Evolutionary conservation across 2,888 invertebrate species (phyloP).

Genomic region (Sericinus montela): DNA sequence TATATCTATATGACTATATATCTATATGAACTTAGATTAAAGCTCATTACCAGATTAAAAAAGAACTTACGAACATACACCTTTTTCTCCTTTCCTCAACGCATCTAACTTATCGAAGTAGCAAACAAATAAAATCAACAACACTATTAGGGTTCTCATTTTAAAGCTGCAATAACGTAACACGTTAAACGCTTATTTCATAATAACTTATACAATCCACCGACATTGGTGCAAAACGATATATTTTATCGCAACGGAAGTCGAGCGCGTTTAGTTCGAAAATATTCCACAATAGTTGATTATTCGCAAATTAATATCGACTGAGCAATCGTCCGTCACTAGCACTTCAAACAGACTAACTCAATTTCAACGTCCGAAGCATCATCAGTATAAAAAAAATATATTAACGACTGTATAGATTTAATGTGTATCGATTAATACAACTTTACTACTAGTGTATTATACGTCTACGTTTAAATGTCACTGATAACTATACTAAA

Average conservation of each 20-base stretch:
- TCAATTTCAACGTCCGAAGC: not conserved
- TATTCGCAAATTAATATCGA: constrained; percentile 3
- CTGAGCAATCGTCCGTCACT: constrained; percentile 1
- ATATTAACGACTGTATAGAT: constrained; percentile 9
- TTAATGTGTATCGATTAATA: not conserved
- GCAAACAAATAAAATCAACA: constrained; percentile 6
- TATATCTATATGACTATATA: no score
- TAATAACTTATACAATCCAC: constrained; percentile 12
- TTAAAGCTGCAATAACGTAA: not conserved
- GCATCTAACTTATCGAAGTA: not conserved
- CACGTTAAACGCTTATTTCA: not conserved
- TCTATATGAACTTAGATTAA: no score
- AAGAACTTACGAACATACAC: constrained; percentile 8
- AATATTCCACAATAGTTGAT: constrained; percentile 11
- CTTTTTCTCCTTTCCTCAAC: not conserved
- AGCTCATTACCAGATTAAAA: no score
- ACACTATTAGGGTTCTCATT: not conserved
- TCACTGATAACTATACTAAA: not conserved
- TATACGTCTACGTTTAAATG: constrained; percentile 2
- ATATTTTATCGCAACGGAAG: constrained; percentile 11
- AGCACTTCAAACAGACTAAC: constrained; percentile 5
- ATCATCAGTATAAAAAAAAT: not conserved
- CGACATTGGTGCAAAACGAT: constrained; percentile 3
- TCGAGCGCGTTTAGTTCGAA: not conserved
- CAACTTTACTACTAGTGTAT: not conserved